Percentiles rank a stretch among this genome's conserved stretches.
Evolutionary conservation across 2,797 vertebrate species (phyloP).

Genomic region (Tenualosa thibaudeaui): DNA sequence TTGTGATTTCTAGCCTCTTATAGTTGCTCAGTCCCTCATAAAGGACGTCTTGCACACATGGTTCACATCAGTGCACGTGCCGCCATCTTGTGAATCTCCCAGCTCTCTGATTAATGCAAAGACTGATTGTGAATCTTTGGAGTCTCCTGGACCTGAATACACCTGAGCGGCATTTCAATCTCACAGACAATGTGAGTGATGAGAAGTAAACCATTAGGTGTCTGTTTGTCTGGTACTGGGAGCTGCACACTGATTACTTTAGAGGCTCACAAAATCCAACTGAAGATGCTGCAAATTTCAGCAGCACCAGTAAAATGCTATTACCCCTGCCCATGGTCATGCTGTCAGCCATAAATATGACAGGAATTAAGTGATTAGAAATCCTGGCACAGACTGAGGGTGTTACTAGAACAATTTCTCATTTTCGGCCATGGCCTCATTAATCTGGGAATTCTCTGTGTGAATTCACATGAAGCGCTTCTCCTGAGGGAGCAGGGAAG

Average conservation of each 20-base stretch:
- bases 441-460: slow-evolving; percentile 17
- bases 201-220: slow-evolving; percentile 1
- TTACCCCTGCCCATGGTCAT: slow-evolving; percentile 2
- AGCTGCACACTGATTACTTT: neutral
- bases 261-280: slow-evolving; percentile 8
- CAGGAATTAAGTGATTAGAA: slow-evolving; percentile 17
- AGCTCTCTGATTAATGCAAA: slow-evolving; percentile 4
- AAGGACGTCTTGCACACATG: neutral
- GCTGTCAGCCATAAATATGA: slow-evolving; percentile 23
- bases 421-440: neutral
- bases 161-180: slow-evolving; percentile 9
- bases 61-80: neutral
- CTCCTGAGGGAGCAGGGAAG: neutral
- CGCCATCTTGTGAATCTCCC: neutral
- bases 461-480: neutral
- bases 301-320: neutral
- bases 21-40: neutral
- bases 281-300: slow-evolving; percentile 13
- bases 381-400: neutral
- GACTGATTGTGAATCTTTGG: slow-evolving; percentile 11
- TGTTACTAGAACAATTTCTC: slow-evolving; percentile 9
- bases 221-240: neutral
- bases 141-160: neutral
- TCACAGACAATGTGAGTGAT: slow-evolving; percentile 15
- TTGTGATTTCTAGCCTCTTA: neutral